Evolutionary conservation across 2,797 vertebrate genomes (phyloP).

Genomic region (Diceros bicornis): DNA sequence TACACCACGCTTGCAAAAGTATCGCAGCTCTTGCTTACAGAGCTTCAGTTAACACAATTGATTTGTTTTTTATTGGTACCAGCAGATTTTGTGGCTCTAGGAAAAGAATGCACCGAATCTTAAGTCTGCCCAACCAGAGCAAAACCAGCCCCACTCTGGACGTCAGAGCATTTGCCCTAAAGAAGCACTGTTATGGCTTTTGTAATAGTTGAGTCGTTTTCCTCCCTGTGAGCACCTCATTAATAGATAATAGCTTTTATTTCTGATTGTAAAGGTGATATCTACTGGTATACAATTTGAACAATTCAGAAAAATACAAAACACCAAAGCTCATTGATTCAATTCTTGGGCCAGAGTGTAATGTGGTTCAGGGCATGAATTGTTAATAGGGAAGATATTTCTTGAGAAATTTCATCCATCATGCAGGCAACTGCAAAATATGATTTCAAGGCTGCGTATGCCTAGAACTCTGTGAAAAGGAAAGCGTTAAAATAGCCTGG

Average conservation of each 20-base stretch:
- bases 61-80: neutral
- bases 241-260: neutral
- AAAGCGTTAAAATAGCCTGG: neutral
- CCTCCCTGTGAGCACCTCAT: neutral
- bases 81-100: neutral
- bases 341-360: neutral
- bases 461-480: neutral
- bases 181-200: neutral
- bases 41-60: neutral
- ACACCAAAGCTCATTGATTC: neutral
- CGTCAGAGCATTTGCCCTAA: neutral
- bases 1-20: neutral
- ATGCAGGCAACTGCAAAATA: neutral
- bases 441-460: neutral
- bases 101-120: neutral
- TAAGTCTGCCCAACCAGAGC: neutral
- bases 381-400: neutral
- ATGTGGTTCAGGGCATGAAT: neutral
- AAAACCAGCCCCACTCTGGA: neutral
- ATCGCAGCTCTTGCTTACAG: neutral
- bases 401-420: neutral
- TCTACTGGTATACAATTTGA: neutral
- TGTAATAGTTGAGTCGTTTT: neutral
- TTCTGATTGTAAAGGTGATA: neutral
- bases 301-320: neutral